Base-by-base conservation (phyloP, 2,797 vertebrate species). In the Triplophysa bombifrons region DNA sequence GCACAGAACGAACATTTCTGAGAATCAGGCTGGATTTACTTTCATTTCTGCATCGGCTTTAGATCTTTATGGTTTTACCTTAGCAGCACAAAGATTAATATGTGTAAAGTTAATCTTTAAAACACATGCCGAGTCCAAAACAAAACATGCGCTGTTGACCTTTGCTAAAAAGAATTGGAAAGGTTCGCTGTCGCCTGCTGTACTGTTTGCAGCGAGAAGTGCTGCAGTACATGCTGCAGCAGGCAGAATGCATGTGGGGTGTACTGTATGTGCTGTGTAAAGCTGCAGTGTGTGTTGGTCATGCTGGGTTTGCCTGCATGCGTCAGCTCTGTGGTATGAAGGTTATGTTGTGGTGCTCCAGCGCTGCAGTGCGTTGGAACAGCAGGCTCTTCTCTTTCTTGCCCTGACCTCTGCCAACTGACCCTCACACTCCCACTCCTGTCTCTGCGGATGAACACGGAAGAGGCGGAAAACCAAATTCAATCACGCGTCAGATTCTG, bases 321-420 rank as follows among this genome's bases (percentile, higher is more conserved):
- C 85, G 83, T 90, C 89, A 90, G 86, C 88, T 85, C 86, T 87
- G 61, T 46, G 72, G 75, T 72, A 78, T 90, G 89, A 91, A 91
- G 90, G 91, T 90, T 90, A 89, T 77, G 46, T 87, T 84, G 84
- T 87, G 89, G 85, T 87, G 85, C 88, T 86, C 87, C 78, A 83
- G 88, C 85, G 90, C 89, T 84, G 88, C 90, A 88, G 85, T 87
- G 87, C 84, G 80, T 88, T 44, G 81, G 66, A 87, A 86, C 86
- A 80, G 85, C 84, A 87, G 77, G 76, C 84, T 82, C 81, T 84
- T 83, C 86, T 84, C 75, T 82, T 80, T 71, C 68, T 85, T 86
- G 63, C 50, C 51, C 80, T 89, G 86, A 90, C 85, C 87, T 85
- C 81, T 83, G 75, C 82, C 84, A 68, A 41, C 84, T 84, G 78